These are phyloP conservation scores for Pachydiplax longipennis DNA, from an alignment of 2,888 invertebrate genomes.

Conservation along the genomic window DNA sequence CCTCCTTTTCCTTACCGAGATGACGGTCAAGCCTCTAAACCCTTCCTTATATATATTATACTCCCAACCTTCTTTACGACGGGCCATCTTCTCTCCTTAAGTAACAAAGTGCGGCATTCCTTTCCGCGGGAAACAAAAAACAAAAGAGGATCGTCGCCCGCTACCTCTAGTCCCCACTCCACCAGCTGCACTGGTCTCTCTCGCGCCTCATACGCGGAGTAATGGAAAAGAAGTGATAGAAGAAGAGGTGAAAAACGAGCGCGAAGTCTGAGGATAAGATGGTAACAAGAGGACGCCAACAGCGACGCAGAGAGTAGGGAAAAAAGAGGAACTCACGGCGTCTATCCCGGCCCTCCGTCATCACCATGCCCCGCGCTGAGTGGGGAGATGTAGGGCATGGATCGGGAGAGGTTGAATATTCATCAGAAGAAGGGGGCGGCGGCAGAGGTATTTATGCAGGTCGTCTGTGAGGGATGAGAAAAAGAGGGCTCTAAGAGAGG, in stretches of 20 bases:
- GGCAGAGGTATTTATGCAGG: conserved; percentile 33
- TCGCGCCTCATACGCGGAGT: background rate
- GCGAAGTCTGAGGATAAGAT: background rate
- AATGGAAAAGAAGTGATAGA: background rate
- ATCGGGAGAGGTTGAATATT: background rate
- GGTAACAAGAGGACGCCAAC: background rate
- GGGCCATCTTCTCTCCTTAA: background rate
- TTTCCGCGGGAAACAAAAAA: background rate
- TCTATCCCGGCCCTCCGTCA: background rate
- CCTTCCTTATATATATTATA: background rate
- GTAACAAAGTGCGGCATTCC: background rate
- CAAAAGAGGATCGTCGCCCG: background rate
- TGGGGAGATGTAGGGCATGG: background rate
- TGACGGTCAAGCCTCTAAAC: background rate
- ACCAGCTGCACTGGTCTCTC: no score
- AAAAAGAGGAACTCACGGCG: background rate
- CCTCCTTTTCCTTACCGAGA: background rate
- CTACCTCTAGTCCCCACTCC: no score
- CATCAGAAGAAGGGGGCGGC: conserved; percentile 15
- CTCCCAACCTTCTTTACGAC: background rate
- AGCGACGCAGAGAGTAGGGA: background rate
- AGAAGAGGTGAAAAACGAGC: background rate
- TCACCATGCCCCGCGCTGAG: background rate
- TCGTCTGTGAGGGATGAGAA: background rate
- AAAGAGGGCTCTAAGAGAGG: background rate